Conservation (phyloP, 2,113 vertebrate genomes). For the Syngnathus typhle region DNA sequence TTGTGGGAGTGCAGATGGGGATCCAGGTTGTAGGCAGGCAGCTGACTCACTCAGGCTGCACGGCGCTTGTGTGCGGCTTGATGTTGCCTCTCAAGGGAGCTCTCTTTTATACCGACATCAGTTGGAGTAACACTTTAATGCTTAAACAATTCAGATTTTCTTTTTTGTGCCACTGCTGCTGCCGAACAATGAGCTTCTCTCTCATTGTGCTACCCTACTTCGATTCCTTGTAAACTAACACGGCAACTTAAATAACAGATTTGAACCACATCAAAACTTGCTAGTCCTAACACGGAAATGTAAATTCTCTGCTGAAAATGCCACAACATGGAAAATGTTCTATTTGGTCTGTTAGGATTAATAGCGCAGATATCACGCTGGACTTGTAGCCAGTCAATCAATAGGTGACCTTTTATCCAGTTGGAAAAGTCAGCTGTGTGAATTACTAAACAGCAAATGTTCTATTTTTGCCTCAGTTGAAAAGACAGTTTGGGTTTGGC, state of each 20-base stretch:
- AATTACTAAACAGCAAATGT: no score
- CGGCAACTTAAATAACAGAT: neutral
- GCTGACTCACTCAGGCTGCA: conserved; percentile 58
- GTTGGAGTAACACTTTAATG: conserved; percentile 28
- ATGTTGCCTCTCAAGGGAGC: conserved; percentile 49
- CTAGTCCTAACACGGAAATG: neutral
- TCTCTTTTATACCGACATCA: conserved; percentile 43
- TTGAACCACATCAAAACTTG: neutral
- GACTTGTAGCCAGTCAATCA: neutral
- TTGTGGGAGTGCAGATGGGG: conserved; percentile 45
- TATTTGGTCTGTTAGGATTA: neutral
- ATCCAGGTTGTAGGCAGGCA: conserved; percentile 58
- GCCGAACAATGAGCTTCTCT: no score
- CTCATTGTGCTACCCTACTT: conserved; percentile 8
- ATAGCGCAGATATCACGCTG: neutral
- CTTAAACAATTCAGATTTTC: conserved; percentile 33
- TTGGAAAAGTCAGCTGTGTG: neutral
- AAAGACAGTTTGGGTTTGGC: no score
- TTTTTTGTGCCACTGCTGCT: conserved; percentile 8
- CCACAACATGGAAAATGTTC: no score
- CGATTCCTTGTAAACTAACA: neutral
- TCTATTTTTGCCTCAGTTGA: no score
- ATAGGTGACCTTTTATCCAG: neutral
- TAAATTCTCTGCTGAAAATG: neutral
- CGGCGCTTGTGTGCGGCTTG: conserved; percentile 52